Evolutionary conservation across 2,888 invertebrate species (phyloP), one percentile per base, ranked within the genome.

Genomic region (Belgica antarctica): DNA sequence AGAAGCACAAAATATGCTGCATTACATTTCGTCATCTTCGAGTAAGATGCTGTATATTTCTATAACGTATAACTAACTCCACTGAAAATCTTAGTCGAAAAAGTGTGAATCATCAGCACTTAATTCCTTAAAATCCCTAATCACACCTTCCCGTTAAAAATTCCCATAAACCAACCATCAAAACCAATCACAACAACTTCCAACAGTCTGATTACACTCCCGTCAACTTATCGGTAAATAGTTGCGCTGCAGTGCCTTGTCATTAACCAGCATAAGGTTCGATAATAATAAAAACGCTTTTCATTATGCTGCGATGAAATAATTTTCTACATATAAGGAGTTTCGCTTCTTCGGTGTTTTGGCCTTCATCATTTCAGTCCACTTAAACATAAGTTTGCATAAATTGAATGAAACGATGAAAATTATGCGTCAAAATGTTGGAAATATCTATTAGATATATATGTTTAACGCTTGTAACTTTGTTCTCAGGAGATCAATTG

Each of bases 351-450:
- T 52, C 22, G n/a, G n/a, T n/a, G n/a, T n/a, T n/a, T n/a, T n/a
- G n/a, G 8, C 52, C 22, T 52, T 52, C 52, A 41, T 52, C 52
- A 52, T 52, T 41, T 52, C 52, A n/a, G n/a, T 52, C 15, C 15
- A 12, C 12, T 41, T 22, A 17, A 22, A 52, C 52, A 52, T 52
- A 52, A 52, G 52, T 52, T 22, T 22, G 46, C 41, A 65, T 41
- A 46, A 46, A 19, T 46, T 65, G 41, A 65, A 46, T 46, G 46
- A 46, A 28, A 61, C 41, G 65, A 46, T 65, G 65, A 65, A 52
- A 65, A 65, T 65, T 65, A 36, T 27, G 65, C 65, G 65, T 65
- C 65, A 65, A 65, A 65, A 65, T 46, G 65, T 46, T 65, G 46
- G 41, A 65, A 19, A 17, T 17, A 52, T 52, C 19, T 52, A 41